Evolutionary conservation across 2,797 vertebrate genomes (phyloP), one percentile per base, ranked within the genome.

Genomic region (Sebastolobus alascanus): DNA sequence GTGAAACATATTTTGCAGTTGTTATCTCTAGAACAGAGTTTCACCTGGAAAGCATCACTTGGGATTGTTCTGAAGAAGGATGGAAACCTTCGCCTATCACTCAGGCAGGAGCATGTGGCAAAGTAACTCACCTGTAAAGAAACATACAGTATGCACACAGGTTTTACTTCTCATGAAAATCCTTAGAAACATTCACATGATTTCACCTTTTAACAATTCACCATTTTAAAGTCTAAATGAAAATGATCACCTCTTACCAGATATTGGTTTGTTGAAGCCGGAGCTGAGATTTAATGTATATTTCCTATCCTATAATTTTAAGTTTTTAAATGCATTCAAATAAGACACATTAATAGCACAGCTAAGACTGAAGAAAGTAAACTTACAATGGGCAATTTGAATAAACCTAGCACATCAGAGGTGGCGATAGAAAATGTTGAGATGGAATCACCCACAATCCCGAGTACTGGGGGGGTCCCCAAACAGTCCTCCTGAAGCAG

Each of bases 61-160:
- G 94, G 94, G 27, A 95, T 93, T 52, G 94, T 95, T 79, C 90
- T 83, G 27, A 90, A 92, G 74, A 92, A 90, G 2, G 90, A 90
- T 54, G 90, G 90, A 63, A 89, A 92, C 65, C 61, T 35, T 58
- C 70, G 61, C 1, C 82, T 81, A 66, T 92, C 55, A 68, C 79
- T 90, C 35, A 92, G 77, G 22, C 90, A 92, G 55, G 90, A 87
- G 54, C 90, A 92, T 7, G 89, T 95, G 29, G 94, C 92, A 87
- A 87, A 94, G 72, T 93, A 92, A 85, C 95, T 95, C 66, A 95
- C 93, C 95, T 95, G 68, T n/a, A 69, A 83, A 68, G 1, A 85
- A 12, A 71, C n/a, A 77, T 3, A 40, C 5, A 60, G 1, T 13
- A 20, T 22, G 18, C 20, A 66, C 6, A 61, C 22, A 56, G 3